Evolutionary conservation across 2,888 invertebrate genomes (phyloP).

Genomic region (Drosophila buzzatii): DNA sequence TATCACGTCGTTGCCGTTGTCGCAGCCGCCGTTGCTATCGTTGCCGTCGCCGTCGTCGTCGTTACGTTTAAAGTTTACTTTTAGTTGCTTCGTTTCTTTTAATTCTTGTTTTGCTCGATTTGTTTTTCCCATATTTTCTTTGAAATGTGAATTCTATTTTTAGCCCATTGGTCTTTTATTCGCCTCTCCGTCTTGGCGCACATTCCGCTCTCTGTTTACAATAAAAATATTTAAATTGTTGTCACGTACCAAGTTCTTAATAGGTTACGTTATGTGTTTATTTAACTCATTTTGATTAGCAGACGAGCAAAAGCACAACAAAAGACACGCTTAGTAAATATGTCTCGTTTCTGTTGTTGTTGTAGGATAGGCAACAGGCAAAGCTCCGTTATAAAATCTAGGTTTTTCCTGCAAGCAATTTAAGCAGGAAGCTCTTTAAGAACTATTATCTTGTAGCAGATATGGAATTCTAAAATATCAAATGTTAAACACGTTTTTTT

Average conservation of each 20-base stretch:
- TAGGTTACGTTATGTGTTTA: constrained; percentile 81
- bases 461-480: neutral
- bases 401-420: neutral
- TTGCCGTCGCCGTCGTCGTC: constrained; percentile 20
- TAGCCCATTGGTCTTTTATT: constrained; percentile 54
- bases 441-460: neutral
- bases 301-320: constrained; percentile 64
- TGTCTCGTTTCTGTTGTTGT: neutral
- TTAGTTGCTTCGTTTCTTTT: constrained; percentile 41
- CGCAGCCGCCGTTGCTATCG: constrained; percentile 9
- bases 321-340: constrained; percentile 56
- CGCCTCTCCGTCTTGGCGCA: constrained; percentile 32
- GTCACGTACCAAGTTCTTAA: constrained; percentile 80
- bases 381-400: constrained; percentile 35
- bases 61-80: constrained; percentile 56
- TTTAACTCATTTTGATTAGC: constrained; percentile 80
- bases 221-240: constrained; percentile 80
- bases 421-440: neutral
- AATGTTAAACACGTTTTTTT: neutral
- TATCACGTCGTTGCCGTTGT: constrained; percentile 60
- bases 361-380: constrained; percentile 1
- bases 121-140: constrained; percentile 69
- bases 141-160: constrained; percentile 72
- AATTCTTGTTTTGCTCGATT: constrained; percentile 59
- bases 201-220: constrained; percentile 72